A percentile compares a stretch with the other conserved stretches of the same genome.
Conservation (phyloP, 2,113 vertebrate genomes). For the Hypocryptadius cinnamomeus region DNA sequence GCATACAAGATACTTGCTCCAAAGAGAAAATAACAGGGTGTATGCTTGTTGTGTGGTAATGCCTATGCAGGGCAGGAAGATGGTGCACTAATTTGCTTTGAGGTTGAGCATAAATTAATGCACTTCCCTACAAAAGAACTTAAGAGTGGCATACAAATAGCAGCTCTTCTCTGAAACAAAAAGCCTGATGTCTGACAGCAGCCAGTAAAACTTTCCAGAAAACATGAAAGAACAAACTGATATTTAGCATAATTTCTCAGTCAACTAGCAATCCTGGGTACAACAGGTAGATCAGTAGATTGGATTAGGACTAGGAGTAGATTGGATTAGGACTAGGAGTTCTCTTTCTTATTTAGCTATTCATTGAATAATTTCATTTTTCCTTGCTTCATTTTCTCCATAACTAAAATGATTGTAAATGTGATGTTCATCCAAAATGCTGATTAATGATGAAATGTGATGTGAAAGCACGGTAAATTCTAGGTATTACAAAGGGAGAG, state of each 20-base stretch:
- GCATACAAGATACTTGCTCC: neutral
- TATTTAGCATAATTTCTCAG: neutral
- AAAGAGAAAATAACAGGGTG: neutral
- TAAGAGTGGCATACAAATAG: neutral
- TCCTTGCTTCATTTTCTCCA: neutral
- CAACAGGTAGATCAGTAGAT: neutral
- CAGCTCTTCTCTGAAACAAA: neutral
- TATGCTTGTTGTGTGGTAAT: neutral
- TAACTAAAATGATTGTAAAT: neutral
- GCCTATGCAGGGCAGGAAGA: neutral
- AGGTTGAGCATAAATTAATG: neutral
- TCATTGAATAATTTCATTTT: neutral
- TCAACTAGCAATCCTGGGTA: neutral
- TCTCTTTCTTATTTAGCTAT: neutral
- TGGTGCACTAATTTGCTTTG: neutral
- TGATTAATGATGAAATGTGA: neutral
- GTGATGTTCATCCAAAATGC: neutral
- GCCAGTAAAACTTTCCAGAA: neutral
- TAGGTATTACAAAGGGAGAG: neutral
- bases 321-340: neutral
- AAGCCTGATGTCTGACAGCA: neutral
- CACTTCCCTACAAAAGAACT: neutral
- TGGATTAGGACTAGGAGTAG: neutral
- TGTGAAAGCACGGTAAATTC: neutral
- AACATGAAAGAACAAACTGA: neutral